Conservation (phyloP, 2,113 vertebrate species). For the Haliaeetus leucogaster region DNA sequence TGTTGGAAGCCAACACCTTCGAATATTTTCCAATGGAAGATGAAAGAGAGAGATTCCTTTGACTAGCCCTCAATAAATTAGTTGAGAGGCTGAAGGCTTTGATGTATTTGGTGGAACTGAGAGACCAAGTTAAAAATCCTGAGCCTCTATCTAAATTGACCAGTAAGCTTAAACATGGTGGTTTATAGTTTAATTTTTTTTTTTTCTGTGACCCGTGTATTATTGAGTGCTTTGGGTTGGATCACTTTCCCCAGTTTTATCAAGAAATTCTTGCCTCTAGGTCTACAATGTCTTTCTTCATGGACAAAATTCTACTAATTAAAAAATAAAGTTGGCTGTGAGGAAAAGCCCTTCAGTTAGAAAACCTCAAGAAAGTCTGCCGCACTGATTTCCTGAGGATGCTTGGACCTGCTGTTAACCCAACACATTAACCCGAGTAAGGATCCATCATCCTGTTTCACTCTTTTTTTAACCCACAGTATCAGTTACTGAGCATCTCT, state of each 20-base stretch:
- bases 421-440: neutral
- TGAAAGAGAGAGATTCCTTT: neutral
- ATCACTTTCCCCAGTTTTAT: neutral
- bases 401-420: neutral
- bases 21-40: neutral
- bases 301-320: neutral
- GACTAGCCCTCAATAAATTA: neutral
- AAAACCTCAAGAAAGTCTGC: neutral
- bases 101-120: neutral
- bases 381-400: neutral
- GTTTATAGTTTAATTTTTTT: neutral
- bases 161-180: neutral
- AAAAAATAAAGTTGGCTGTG: neutral
- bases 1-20: neutral
- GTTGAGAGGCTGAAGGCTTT: neutral
- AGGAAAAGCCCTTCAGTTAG: neutral
- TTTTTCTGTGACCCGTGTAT: accelerated
- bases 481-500: neutral
- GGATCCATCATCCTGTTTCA: neutral
- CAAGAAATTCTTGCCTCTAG: neutral
- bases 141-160: neutral
- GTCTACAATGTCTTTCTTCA: neutral
- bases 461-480: neutral
- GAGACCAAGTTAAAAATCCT: neutral
- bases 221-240: neutral